phyloP scores from a whole-genome alignment of 1,140 invertebrate genomes.

The Phortica variegata region DNA sequence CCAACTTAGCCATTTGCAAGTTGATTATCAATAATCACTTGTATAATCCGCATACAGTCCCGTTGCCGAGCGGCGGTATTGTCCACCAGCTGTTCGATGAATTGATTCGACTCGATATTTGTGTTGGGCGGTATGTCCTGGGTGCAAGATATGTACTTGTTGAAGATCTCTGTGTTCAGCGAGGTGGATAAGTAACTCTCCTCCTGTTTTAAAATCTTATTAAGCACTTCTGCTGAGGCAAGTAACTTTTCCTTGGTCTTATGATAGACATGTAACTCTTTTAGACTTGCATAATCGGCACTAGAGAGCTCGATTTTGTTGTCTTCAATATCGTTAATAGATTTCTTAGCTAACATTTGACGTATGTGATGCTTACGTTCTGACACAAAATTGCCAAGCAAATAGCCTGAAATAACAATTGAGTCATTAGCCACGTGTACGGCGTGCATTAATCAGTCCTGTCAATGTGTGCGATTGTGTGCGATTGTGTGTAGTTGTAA shows the following conservation, averaged over 20 bases:
- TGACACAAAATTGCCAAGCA: conserved; percentile 51
- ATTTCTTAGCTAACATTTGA: conserved; percentile 39
- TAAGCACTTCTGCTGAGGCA: conserved; percentile 35
- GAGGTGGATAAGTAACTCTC: conserved; percentile 47
- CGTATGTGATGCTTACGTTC: conserved; percentile 53
- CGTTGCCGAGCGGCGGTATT: conserved; percentile 46
- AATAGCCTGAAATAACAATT: conserved; percentile 39
- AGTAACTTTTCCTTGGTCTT: conserved; percentile 43
- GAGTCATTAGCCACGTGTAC: conserved; percentile 32
- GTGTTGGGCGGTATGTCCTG: conserved; percentile 52
- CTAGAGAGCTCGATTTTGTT: conserved; percentile 26
- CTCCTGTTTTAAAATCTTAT: conserved; percentile 43
- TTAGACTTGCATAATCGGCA: conserved; percentile 39
- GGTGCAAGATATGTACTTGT: conserved; percentile 52
- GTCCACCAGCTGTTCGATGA: conserved; percentile 49
- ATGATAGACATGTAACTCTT: conserved; percentile 43
- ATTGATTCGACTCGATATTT: conserved; percentile 42
- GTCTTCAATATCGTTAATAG: conserved; percentile 22
- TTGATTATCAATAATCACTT: conserved; percentile 46
- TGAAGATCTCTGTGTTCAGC: conserved; percentile 48
- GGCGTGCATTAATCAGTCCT: neutral
- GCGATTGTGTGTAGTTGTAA: neutral
- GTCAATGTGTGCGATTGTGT: neutral
- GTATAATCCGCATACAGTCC: conserved; percentile 47
- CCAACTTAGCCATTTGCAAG: conserved; percentile 34